Base-by-base conservation (phyloP, 2,888 invertebrate genomes). In the Machimus rusticus region DNA sequence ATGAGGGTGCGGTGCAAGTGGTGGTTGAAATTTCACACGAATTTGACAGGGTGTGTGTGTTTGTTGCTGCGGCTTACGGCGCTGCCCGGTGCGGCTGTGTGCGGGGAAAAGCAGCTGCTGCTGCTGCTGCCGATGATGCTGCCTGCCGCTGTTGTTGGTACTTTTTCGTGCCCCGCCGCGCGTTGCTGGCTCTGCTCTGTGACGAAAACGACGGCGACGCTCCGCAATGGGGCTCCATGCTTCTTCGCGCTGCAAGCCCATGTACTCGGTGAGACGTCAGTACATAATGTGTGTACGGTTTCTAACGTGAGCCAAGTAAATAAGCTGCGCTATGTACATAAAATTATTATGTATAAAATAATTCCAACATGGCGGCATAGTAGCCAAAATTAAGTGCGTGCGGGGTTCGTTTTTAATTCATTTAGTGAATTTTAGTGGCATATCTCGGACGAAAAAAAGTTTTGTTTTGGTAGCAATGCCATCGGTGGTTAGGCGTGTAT, bases 311-410 rank as follows among this genome's bases (percentile, higher is more conserved):
- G 66, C 34, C 55, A 78, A 66, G 87, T 87, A 87, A 14, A 87
- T 78, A 87, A 87, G 74, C 23, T 5, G 31, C 51, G n/a, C 31
- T 23, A 34, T 78, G 74, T 81, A 87, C 46, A 87, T 87, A 87
- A 86, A 86, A 86, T 79, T 86, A 78, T 86, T 78, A 78, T 78
- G 86, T 78, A 86, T 79, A 86, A 87, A 81, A 81, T 87, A 87
- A 87, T 89, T 90, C 88, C 89, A 90, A 90, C 66, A 90, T 90
- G 90, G 90, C 90, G 90, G 87, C 86, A 82, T 86, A 87, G 86
- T 88, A 87, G 66, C 86, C 87, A 88, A 87, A 88, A 88, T 88
- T 88, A 87, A 87, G 88, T 88, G 85, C 81, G 84, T 87, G 74
- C 79, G 31, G 79, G 79, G 87, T 39, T 87, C 74, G 51, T 86